Evolutionary conservation across 2,113 vertebrate species (phyloP).

Genomic region (Lipophrys pholis): DNA sequence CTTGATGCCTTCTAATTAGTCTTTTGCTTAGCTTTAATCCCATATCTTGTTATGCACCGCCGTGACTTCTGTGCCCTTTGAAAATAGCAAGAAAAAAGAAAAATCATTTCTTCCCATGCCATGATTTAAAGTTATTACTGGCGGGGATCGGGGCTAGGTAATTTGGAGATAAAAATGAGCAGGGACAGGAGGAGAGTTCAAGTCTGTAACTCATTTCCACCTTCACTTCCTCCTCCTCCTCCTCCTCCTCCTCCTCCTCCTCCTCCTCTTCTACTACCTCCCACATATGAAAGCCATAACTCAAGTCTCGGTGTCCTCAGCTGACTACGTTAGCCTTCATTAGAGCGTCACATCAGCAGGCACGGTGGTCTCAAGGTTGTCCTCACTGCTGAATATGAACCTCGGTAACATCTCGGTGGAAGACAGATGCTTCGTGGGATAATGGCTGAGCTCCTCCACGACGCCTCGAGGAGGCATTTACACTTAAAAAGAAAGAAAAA

Average conservation of each 20-base stretch:
- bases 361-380: slow-evolving; percentile 65
- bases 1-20: slow-evolving; percentile 77
- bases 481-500: slow-evolving; percentile 54
- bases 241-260: background rate
- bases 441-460: slow-evolving; percentile 32
- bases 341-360: slow-evolving; percentile 18
- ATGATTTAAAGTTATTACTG: slow-evolving; percentile 80
- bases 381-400: slow-evolving; percentile 20
- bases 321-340: slow-evolving; percentile 48
- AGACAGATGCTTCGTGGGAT: slow-evolving; percentile 53
- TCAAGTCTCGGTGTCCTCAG: slow-evolving; percentile 58
- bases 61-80: slow-evolving; percentile 57
- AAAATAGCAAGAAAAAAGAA: slow-evolving; percentile 75
- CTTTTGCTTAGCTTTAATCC: slow-evolving; percentile 65
- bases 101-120: slow-evolving; percentile 72
- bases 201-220: slow-evolving; percentile 72
- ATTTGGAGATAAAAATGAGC: slow-evolving; percentile 73
- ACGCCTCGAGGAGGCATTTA: slow-evolving; percentile 27
- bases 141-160: slow-evolving; percentile 48
- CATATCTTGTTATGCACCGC: slow-evolving; percentile 60
- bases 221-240: slow-evolving; percentile 52
- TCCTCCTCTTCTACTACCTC: background rate
- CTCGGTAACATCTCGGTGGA: slow-evolving; percentile 29
- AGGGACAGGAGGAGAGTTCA: slow-evolving; percentile 64
- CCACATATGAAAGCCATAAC: slow-evolving; percentile 62